Conservation (phyloP, 2,113 vertebrate genomes). For the Morone chrysops region DNA sequence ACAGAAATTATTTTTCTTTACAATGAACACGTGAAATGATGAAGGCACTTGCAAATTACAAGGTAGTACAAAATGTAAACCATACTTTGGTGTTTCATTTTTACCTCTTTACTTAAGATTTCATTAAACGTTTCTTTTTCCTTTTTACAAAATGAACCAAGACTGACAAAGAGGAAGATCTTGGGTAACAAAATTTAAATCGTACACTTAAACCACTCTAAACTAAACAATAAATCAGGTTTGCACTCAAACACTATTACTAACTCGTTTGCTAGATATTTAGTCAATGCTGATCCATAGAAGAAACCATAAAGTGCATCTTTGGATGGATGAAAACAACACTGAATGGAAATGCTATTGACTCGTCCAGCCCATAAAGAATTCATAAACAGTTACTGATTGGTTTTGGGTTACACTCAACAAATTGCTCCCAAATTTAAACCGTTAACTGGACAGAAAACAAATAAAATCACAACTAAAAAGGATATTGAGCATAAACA, state of each 20-base stretch:
- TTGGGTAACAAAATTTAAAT: constrained; percentile 49
- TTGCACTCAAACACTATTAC: constrained; percentile 28
- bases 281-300: constrained; percentile 36
- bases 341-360: constrained; percentile 57
- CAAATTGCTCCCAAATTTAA: constrained; percentile 60
- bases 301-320: constrained; percentile 78
- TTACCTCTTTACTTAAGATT: constrained; percentile 34
- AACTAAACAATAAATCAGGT: constrained; percentile 25
- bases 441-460: constrained; percentile 40
- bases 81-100: constrained; percentile 61
- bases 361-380: constrained; percentile 50
- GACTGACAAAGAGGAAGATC: constrained; percentile 27
- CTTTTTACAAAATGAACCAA: constrained; percentile 30
- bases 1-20: constrained; percentile 14
- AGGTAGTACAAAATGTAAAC: constrained; percentile 62
- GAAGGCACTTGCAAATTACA: constrained; percentile 69
- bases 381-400: constrained; percentile 46
- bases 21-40: constrained; percentile 60
- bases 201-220: constrained; percentile 17
- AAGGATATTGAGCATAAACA: constrained; percentile 37
- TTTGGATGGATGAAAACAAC: constrained; percentile 65
- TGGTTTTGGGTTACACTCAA: constrained; percentile 40
- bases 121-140: not conserved
- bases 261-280: constrained; percentile 30
- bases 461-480: constrained; percentile 56